Evolutionary conservation across 2,888 invertebrate genomes (phyloP).

Genomic region (Xestia ashworthii): DNA sequence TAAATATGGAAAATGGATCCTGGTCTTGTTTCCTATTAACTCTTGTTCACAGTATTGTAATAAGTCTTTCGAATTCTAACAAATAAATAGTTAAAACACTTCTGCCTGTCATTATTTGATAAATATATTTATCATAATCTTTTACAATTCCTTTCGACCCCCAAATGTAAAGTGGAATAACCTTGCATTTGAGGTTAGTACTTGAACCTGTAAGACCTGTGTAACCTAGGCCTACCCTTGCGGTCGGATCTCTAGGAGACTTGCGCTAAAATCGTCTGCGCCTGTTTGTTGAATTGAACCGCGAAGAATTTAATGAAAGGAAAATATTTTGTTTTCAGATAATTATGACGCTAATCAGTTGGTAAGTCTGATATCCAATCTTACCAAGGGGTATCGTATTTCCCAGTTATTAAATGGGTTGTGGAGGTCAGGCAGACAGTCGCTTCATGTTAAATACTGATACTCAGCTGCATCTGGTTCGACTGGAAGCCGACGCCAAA

Average conservation of each 20-base stretch:
- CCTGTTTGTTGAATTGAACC: neutral
- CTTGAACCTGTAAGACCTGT: conserved; percentile 31
- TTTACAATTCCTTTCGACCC: conserved; percentile 6
- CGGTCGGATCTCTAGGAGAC: conserved; percentile 28
- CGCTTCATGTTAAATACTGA: no score
- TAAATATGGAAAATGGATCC: neutral
- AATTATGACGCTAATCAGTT: no score
- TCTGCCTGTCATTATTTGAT: neutral
- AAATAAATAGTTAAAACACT: neutral
- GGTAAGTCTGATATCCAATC: no score
- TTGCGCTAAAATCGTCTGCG: neutral
- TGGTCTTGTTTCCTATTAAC: neutral
- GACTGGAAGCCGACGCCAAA: no score
- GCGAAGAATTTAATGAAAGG: neutral
- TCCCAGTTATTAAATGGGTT: no score
- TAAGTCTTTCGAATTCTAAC: neutral
- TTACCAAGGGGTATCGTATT: no score
- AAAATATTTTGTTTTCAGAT: neutral
- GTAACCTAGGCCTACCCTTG: conserved; percentile 26
- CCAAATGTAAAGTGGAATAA: conserved; percentile 10
- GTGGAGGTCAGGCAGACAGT: no score
- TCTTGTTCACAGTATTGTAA: neutral
- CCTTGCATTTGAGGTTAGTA: conserved; percentile 5
- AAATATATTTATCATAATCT: neutral
- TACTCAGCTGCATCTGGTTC: no score